Conservation (phyloP, 2,888 invertebrate genomes). For the Ectobius pallidus region DNA sequence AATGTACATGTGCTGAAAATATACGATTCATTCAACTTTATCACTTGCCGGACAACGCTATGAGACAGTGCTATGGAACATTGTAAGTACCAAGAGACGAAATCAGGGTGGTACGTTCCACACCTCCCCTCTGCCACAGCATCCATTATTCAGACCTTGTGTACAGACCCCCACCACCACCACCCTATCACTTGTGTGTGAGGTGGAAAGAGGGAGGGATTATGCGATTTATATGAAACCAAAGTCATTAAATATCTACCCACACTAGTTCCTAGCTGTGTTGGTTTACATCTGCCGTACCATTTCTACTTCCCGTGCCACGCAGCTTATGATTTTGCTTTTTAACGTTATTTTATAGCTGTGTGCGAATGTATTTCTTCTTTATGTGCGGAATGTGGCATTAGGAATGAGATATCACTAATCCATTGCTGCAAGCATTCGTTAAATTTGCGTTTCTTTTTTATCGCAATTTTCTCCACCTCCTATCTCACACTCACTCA, state of each 20-base stretch:
- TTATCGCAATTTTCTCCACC: too few relatives aligned
- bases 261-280: background rate
- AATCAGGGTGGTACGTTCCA: background rate
- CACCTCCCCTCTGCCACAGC: background rate
- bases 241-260: background rate
- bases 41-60: background rate
- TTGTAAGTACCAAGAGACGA: background rate
- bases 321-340: background rate
- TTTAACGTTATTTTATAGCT: background rate
- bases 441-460: too few relatives aligned
- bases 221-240: background rate
- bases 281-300: background rate
- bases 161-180: background rate
- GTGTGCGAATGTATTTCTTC: background rate
- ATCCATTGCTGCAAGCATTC: background rate
- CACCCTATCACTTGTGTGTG: too few relatives aligned
- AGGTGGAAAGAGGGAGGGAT: background rate
- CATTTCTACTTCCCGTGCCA: too few relatives aligned
- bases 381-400: background rate
- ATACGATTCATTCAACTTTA: too few relatives aligned
- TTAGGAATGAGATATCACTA: background rate
- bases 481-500: too few relatives aligned
- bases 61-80: conserved; percentile 9
- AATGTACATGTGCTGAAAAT: too few relatives aligned
- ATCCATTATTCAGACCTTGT: conserved; percentile 13